Base-by-base conservation (phyloP, 92 coral and sea anemone species). In the Muricea muricata region DNA sequence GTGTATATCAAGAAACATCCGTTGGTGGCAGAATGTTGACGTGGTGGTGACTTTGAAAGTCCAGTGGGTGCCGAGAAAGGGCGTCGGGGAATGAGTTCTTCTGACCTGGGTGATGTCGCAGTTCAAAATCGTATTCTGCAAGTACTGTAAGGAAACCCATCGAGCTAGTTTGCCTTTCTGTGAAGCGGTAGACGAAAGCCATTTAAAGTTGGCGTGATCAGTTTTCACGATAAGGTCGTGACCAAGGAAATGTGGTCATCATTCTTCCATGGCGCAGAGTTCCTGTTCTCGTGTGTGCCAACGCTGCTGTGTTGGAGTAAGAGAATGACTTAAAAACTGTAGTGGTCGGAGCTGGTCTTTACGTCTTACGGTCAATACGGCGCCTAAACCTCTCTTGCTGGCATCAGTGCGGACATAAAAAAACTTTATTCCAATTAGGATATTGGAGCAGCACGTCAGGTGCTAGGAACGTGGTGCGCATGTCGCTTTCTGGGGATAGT, bases 91-190 rank as follows among this genome's bases (percentile, higher is more conserved):
- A 34, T 6, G 61, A 6, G 57, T 80, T 80, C 29, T 21, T 40
- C 3, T 37, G 41, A 15, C 85, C 85, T 20, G 85, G 85, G 25
- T 60, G 76, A 39, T 80, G 76, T 26, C 47, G 75, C 24, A 80
- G 30, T 65, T 80, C 85, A 40, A 80, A 80, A 39, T 80, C 76
- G 34, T 80, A 63, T 14, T 80, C 75, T 1, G 56, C 57, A 0
- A 80, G n/a, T n/a, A n/a, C n/a, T n/a, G 57, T 11, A 65, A 34
- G 2, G 75, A 80, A 25, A 61, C 75, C 85, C 60, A 63, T 2
- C 85, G 32, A 2, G 85, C 85, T 10, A 80, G 85, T 15, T 63
- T 60, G 35, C 58, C 8, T 52, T 13, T 52, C 24, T 13, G 58
- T 13, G 18, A 4, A 3, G 18, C 24, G 18, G 18, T 13, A 20